Evolutionary conservation across 2,888 invertebrate species (phyloP).

Genomic region (Cylloceria caligata): DNA sequence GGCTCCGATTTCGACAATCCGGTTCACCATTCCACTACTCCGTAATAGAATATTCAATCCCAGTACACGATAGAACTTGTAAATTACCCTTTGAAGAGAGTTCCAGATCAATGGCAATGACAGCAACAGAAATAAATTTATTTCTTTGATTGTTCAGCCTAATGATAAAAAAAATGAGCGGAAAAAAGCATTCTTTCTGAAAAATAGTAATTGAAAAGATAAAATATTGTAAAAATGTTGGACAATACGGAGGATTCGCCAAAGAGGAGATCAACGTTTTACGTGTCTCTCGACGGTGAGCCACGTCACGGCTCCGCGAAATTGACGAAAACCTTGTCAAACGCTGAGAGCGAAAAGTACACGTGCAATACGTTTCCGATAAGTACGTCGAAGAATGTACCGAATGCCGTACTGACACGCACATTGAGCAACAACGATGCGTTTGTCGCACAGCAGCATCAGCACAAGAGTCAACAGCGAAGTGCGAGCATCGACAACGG

Average conservation of each 20-base stretch:
- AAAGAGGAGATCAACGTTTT: conserved; percentile 90
- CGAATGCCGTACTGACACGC: conserved; percentile 77
- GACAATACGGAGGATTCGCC: conserved; percentile 79
- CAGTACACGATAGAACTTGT: neutral
- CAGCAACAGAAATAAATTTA: neutral
- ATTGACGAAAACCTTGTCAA: conserved; percentile 73
- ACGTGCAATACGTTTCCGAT: conserved; percentile 87
- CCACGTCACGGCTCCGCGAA: conserved; percentile 72
- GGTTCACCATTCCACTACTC: neutral
- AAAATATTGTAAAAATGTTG: conserved; percentile 70
- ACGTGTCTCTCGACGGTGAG: conserved; percentile 88
- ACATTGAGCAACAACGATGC: conserved; percentile 79
- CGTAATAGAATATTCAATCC: neutral
- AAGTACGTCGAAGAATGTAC: conserved; percentile 76
- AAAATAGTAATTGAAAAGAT: neutral
- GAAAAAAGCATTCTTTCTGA: conserved; percentile 39
- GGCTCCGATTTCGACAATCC: conserved; percentile 54
- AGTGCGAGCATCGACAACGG: conserved; percentile 66
- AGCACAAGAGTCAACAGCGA: conserved; percentile 54
- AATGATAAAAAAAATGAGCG: conserved; percentile 34
- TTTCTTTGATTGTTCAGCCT: conserved; percentile 3
- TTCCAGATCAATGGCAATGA: neutral
- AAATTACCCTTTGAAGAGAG: conserved; percentile 2
- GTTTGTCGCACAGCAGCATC: conserved; percentile 54
- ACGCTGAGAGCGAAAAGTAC: conserved; percentile 84